A percentile compares a stretch with the other conserved stretches of the same genome.
phyloP scores from a whole-genome alignment of 1,140 invertebrate genomes.

The Thaumatotibia leucotreta region DNA sequence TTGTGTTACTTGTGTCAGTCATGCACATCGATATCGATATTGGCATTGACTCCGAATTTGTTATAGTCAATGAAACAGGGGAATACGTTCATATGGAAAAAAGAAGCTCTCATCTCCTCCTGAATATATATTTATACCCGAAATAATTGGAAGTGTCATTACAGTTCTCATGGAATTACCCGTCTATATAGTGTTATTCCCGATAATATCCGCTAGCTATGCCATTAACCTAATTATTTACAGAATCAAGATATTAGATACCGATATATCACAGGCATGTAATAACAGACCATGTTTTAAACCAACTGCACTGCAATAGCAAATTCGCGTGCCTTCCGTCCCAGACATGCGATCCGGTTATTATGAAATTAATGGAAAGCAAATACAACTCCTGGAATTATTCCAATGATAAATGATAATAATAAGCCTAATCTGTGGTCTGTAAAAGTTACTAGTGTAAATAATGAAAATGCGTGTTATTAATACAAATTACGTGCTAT shows the following conservation, averaged over 20 bases:
- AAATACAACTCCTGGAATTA: not conserved
- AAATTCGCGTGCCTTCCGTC: conserved; percentile 23
- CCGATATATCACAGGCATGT: not conserved
- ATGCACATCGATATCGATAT: too few relatives aligned
- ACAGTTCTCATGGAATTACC: too few relatives aligned
- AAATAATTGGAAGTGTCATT: too few relatives aligned
- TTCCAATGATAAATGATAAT: not conserved
- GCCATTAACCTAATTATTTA: not conserved
- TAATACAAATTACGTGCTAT: too few relatives aligned
- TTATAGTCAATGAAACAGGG: too few relatives aligned
- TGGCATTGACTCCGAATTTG: too few relatives aligned
- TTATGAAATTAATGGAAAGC: conserved; percentile 18
- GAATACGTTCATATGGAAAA: too few relatives aligned
- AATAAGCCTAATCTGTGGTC: not conserved
- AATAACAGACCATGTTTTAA: not conserved
- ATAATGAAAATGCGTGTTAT: not conserved
- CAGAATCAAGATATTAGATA: not conserved
- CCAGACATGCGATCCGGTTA: conserved; percentile 27
- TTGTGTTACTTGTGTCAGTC: too few relatives aligned
- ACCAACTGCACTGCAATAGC: conserved; percentile 20
- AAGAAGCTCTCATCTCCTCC: too few relatives aligned
- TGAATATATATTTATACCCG: too few relatives aligned
- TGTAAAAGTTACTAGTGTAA: not conserved
- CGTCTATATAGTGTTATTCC: too few relatives aligned
- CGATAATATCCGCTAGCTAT: not conserved